Percentiles rank a stretch among this genome's conserved stretches.
These are phyloP conservation scores for Coregonus suidteri DNA, from an alignment of 2,797 vertebrate species.

Conservation along the genomic window DNA sequence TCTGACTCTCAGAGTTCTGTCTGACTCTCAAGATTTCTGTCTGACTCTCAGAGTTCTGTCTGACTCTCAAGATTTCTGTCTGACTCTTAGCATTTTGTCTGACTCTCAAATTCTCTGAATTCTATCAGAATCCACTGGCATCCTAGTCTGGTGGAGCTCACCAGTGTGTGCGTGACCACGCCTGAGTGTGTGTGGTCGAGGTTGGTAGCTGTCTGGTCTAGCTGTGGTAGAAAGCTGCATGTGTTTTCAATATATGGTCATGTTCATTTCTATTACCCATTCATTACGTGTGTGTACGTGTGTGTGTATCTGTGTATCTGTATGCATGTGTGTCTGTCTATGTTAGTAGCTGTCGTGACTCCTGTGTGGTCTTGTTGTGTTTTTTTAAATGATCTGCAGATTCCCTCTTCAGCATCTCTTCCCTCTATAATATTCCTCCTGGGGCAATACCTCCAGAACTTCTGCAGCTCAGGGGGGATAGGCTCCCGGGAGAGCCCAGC, in stretches of 20 bases:
- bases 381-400: slow-evolving; percentile 32
- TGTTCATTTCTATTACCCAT: not conserved
- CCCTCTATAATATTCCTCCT: slow-evolving; percentile 47
- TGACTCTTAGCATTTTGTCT: too few species aligned
- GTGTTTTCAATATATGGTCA: not conserved
- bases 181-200: not conserved
- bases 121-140: too few species aligned
- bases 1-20: too few species aligned
- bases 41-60: too few species aligned
- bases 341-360: not conserved
- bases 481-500: slow-evolving; percentile 54
- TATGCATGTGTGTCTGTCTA: not conserved
- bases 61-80: too few species aligned
- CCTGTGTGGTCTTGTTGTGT: not conserved
- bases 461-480: slow-evolving; percentile 37
- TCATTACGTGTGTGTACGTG: not conserved
- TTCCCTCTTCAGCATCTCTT: slow-evolving; percentile 41
- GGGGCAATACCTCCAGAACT: slow-evolving; percentile 37
- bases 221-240: slow-evolving; percentile 29
- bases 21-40: too few species aligned
- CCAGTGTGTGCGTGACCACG: not conserved
- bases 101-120: too few species aligned
- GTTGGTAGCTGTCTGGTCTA: slow-evolving; percentile 35
- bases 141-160: too few species aligned
- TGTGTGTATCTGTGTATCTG: not conserved